phyloP scores from a whole-genome alignment of 2,888 invertebrate genomes.

The Leptogaster cylindrica region DNA sequence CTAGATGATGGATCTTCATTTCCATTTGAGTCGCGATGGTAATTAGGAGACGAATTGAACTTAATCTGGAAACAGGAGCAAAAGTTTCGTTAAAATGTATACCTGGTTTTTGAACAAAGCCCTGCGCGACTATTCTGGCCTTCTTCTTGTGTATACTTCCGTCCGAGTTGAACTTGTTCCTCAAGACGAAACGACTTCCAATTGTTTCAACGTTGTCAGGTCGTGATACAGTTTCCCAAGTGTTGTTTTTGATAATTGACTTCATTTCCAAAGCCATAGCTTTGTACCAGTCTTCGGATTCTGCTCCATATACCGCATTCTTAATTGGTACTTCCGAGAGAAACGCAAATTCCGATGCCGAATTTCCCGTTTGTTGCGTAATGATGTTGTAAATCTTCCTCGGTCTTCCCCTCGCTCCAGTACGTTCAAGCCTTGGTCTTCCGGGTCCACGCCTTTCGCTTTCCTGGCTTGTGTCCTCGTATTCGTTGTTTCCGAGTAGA shows the following conservation, averaged over 20 bases:
- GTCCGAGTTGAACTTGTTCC: constrained; percentile 18
- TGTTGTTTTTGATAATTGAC: not conserved
- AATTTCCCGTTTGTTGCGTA: not conserved
- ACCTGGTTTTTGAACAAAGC: constrained; percentile 46
- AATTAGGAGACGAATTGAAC: constrained; percentile 41
- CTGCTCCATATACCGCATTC: not conserved
- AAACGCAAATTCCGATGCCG: not conserved
- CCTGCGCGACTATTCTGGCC: constrained; percentile 47
- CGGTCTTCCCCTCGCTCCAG: not conserved
- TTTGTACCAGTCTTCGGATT: not conserved
- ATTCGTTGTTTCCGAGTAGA: too few relatives aligned
- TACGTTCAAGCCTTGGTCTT: not conserved
- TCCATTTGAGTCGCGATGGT: constrained; percentile 39
- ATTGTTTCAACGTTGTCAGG: too few relatives aligned
- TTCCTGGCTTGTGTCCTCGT: too few relatives aligned
- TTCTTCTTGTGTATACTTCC: constrained; percentile 40
- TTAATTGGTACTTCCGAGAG: not conserved
- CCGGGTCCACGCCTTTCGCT: not conserved
- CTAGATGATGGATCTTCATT: constrained; percentile 46
- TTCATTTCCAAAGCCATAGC: not conserved
- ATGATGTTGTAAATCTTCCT: not conserved
- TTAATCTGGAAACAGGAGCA: constrained; percentile 43
- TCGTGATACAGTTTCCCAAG: too few relatives aligned
- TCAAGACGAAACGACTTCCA: constrained; percentile 12
- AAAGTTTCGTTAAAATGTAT: constrained; percentile 44